Evolutionary conservation across 2,113 vertebrate species (phyloP).

Genomic region (Tor tambroides): DNA sequence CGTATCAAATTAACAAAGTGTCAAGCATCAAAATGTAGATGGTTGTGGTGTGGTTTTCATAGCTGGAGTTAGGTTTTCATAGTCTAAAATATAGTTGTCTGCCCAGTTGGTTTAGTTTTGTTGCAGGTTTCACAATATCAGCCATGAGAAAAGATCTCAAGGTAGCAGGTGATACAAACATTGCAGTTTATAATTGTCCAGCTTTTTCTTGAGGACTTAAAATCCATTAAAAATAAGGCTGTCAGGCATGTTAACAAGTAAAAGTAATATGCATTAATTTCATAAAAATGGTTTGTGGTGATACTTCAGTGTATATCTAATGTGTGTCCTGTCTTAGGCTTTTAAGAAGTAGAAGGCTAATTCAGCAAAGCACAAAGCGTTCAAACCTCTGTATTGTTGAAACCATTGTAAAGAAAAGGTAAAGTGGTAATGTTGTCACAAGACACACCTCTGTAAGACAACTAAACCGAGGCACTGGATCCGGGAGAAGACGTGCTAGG

Average conservation of each 20-base stretch:
- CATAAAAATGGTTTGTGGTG: neutral
- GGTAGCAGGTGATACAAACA: slow-evolving; percentile 46
- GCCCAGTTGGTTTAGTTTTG: neutral
- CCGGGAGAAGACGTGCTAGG: slow-evolving; percentile 65
- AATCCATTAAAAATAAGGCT: neutral
- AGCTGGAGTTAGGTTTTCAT: neutral
- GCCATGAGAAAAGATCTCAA: slow-evolving; percentile 29
- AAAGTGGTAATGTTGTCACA: slow-evolving; percentile 26
- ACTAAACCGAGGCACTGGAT: slow-evolving; percentile 49
- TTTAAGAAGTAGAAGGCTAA: neutral
- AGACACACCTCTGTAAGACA: slow-evolving; percentile 70
- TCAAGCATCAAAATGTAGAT: neutral
- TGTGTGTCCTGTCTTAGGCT: neutral
- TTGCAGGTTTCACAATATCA: slow-evolving; percentile 20
- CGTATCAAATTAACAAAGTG: neutral
- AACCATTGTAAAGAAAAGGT: slow-evolving; percentile 35
- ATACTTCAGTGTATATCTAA: neutral
- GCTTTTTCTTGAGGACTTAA: neutral
- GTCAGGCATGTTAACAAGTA: neutral
- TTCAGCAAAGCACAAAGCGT: neutral
- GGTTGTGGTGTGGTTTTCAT: neutral
- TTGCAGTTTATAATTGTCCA: neutral
- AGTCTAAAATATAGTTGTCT: neutral
- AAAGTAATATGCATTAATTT: neutral
- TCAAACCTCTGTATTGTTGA: neutral